These are phyloP conservation scores for Pachydiplax longipennis DNA, from an alignment of 2,888 invertebrate species.

Conservation along the genomic window DNA sequence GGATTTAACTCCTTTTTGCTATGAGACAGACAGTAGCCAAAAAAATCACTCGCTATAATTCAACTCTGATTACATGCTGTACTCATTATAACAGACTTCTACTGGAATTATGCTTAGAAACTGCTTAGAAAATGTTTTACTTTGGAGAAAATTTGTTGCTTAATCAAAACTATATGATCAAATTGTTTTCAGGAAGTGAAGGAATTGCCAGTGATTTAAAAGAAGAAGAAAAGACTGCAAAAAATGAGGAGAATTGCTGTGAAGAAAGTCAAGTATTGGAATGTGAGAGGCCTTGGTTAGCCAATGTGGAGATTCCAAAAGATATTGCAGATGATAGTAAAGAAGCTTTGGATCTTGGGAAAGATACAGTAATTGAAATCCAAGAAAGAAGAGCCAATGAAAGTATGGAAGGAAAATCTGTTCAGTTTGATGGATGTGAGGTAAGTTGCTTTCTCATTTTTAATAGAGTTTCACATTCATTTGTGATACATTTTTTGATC, in stretches of 20 bases:
- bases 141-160: no score
- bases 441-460: not conserved
- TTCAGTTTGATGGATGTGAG: conserved; percentile 6
- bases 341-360: conserved; percentile 41
- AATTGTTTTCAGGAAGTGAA: conserved; percentile 55
- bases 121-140: no score
- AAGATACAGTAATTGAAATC: not conserved
- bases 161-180: conserved; percentile 46
- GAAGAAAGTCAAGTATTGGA: conserved; percentile 42
- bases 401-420: not conserved
- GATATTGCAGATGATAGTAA: conserved; percentile 45
- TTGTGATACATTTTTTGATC: no score
- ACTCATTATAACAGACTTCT: no score
- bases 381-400: not conserved
- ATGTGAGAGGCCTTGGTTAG: conserved; percentile 48
- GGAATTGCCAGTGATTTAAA: conserved; percentile 3
- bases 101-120: no score
- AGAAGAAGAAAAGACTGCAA: not conserved
- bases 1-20: no score
- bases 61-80: no score
- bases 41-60: no score
- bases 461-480: no score
- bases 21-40: no score
- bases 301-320: conserved; percentile 56
- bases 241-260: conserved; percentile 2